Percentiles rank a stretch among this genome's conserved stretches.
These are phyloP conservation scores for Amazona finschi DNA, from an alignment of 2,797 vertebrate species.

Conservation along the genomic window DNA sequence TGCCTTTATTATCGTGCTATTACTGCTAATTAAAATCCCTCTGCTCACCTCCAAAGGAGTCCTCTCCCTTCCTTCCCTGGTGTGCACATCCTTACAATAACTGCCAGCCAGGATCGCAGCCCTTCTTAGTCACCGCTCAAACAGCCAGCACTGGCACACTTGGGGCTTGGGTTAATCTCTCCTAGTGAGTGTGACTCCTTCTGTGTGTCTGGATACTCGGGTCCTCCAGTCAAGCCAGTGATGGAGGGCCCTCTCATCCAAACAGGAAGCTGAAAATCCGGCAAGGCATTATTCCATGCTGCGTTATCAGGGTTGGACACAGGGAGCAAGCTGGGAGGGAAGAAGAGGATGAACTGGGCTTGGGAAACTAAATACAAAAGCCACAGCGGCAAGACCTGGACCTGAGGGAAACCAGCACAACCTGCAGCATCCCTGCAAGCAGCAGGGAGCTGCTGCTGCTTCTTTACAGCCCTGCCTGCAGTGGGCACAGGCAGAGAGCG, in stretches of 20 bases:
- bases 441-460: not conserved
- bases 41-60: not conserved
- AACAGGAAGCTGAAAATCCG: not conserved
- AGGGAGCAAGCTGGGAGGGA: not conserved
- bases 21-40: not conserved
- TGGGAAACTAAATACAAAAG: not conserved
- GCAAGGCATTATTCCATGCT: not conserved
- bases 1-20: not conserved
- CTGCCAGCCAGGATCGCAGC: not conserved
- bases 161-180: not conserved
- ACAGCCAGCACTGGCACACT: accelerated
- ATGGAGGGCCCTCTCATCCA: not conserved
- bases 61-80: not conserved
- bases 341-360: not conserved
- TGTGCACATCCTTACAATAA: not conserved
- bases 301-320: accelerated
- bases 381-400: too few relatives aligned
- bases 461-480: not conserved
- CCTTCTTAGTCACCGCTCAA: not conserved
- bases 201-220: not conserved
- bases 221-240: not conserved
- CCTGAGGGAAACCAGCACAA: accelerated
- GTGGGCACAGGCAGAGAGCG: accelerated
- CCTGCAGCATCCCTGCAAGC: not conserved
- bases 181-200: not conserved